phyloP scores from a whole-genome alignment of 1,140 invertebrate genomes.

The Diprion similis region DNA sequence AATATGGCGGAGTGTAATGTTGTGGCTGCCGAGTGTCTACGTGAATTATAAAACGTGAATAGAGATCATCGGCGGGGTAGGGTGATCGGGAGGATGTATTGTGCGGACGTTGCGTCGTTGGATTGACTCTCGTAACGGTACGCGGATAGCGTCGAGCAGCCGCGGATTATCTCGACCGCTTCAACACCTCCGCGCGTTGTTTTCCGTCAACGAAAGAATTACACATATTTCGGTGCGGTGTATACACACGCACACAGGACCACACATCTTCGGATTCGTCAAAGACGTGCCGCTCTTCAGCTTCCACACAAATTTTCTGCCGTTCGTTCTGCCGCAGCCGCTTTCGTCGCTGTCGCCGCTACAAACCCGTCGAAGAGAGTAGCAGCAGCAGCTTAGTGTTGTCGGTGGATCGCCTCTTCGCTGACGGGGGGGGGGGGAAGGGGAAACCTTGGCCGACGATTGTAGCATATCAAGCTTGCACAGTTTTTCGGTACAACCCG shows the following conservation, averaged over 20 bases:
- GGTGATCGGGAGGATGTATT: conserved; percentile 25
- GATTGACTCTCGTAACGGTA: conserved; percentile 19
- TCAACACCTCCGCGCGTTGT: no score
- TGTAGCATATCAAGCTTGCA: no score
- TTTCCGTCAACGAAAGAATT: no score
- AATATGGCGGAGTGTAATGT: conserved; percentile 62
- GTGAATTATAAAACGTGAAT: conserved; percentile 54
- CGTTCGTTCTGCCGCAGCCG: background rate
- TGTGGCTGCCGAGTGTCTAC: conserved; percentile 57
- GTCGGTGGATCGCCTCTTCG: no score
- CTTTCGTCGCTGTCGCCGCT: background rate
- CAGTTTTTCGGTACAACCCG: no score
- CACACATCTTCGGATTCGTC: no score
- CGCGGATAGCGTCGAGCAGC: conserved; percentile 22
- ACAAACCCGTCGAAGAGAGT: background rate
- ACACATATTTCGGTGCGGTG: no score
- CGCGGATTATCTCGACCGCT: conserved; percentile 2
- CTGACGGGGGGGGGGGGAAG: no score
- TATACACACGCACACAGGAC: no score
- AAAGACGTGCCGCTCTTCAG: background rate
- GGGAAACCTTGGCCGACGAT: no score
- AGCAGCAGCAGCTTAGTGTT: background rate
- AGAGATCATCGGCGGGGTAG: conserved; percentile 28
- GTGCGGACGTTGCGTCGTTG: conserved; percentile 32
- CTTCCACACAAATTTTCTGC: background rate